Percentiles rank a stretch among this genome's conserved stretches.
phyloP scores from a whole-genome alignment of 2,797 vertebrate genomes.

The Apogon talboti region DNA sequence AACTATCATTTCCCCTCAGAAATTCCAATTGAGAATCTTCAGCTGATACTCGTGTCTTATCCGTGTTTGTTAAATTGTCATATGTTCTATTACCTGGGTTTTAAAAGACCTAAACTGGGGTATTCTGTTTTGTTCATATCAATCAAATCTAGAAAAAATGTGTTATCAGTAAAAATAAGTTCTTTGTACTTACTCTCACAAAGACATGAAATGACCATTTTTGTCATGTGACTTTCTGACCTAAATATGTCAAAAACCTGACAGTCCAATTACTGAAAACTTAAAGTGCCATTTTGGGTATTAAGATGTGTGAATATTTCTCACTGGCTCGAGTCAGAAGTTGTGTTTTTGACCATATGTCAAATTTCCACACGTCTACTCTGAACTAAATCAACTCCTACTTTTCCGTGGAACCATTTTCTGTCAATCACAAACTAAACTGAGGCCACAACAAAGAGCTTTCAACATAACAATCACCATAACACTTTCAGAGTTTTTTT shows the following conservation, averaged over 20 bases:
- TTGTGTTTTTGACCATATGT: background rate
- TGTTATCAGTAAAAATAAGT: no score
- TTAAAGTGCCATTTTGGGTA: constrained; percentile 29
- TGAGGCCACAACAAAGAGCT: background rate
- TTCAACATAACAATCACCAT: background rate
- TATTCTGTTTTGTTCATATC: no score
- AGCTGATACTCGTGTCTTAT: no score
- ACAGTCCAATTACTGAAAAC: constrained; percentile 13
- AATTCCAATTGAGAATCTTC: no score
- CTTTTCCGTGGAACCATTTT: background rate
- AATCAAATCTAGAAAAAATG: no score
- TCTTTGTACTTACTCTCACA: background rate
- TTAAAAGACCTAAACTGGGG: no score
- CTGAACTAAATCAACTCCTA: constrained; percentile 5
- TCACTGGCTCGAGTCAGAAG: constrained; percentile 8
- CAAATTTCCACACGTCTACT: constrained; percentile 14
- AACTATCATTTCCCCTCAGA: no score
- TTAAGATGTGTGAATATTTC: constrained; percentile 22
- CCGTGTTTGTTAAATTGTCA: no score
- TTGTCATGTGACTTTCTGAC: constrained; percentile 17
- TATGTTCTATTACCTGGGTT: no score
- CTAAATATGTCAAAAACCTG: constrained; percentile 5
- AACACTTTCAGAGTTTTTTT: no score
- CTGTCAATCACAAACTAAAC: constrained; percentile 9
- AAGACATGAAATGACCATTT: background rate